Percentiles rank a stretch among this genome's conserved stretches.
phyloP scores from a whole-genome alignment of 2,113 vertebrate species.

The Ciconia stormi region DNA sequence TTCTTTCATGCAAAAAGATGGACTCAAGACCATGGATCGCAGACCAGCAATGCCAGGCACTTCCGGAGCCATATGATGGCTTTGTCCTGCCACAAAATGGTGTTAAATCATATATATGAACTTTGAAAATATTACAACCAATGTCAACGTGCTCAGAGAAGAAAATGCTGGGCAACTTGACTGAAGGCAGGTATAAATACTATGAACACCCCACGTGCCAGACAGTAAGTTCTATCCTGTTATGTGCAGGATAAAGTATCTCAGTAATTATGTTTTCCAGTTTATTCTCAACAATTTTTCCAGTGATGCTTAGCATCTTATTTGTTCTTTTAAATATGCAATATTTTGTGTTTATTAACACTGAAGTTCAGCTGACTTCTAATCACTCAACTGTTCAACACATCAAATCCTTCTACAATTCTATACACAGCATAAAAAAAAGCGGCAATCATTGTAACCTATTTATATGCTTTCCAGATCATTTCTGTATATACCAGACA shows the following conservation, averaged over 20 bases:
- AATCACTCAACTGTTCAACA: neutral
- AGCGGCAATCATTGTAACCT: neutral
- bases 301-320: neutral
- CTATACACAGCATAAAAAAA: neutral
- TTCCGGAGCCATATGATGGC: neutral
- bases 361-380: neutral
- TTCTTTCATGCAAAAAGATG: neutral
- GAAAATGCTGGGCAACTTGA: neutral
- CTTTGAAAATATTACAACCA: neutral
- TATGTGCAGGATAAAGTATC: neutral
- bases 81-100: neutral
- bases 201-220: accelerated
- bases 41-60: neutral
- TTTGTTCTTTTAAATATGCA: neutral
- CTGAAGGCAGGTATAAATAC: neutral
- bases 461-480: neutral
- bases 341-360: neutral
- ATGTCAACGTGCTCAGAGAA: neutral
- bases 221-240: neutral
- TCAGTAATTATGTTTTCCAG: neutral
- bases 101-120: neutral
- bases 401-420: neutral
- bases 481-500: neutral
- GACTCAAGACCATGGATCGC: neutral
- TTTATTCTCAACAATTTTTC: neutral